Conservation (phyloP, 1,140 invertebrate species). For the Formica selysi region DNA sequence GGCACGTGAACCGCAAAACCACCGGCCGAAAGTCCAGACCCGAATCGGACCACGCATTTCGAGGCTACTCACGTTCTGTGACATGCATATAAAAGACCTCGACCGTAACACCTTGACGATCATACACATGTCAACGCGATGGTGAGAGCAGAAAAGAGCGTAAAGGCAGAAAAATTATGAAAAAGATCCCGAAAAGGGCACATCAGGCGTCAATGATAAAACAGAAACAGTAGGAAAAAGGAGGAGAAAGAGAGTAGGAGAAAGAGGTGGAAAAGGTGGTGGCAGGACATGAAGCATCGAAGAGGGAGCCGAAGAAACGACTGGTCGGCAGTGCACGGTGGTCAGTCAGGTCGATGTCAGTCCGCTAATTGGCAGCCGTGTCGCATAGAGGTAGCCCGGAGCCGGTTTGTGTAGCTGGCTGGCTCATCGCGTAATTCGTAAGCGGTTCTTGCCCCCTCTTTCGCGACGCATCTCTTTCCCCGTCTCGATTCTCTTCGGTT, state of each 20-base stretch:
- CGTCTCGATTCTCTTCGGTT: conserved; percentile 11
- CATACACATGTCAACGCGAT: neutral
- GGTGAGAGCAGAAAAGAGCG: neutral
- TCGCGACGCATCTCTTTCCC: conserved; percentile 35
- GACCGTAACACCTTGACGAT: conserved; percentile 32
- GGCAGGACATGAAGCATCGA: conserved; percentile 33
- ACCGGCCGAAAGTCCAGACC: neutral
- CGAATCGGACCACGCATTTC: neutral
- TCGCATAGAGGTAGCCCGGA: conserved; percentile 83
- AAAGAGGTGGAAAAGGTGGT: conserved; percentile 63
- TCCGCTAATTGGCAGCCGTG: conserved; percentile 86
- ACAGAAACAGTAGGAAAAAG: neutral
- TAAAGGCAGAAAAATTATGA: conserved; percentile 43
- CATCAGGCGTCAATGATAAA: neutral
- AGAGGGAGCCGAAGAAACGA: conserved; percentile 65
- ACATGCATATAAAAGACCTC: conserved; percentile 18
- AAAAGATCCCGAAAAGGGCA: neutral
- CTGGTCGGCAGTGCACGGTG: conserved; percentile 78
- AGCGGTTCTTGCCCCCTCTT: conserved; percentile 81
- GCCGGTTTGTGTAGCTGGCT: conserved; percentile 82
- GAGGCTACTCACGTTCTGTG: conserved; percentile 2
- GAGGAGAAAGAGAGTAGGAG: conserved; percentile 8
- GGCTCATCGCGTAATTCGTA: conserved; percentile 85
- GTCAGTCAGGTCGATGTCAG: conserved; percentile 85
- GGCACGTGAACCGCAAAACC: neutral